A percentile compares a stretch with the other conserved stretches of the same genome.
These are phyloP conservation scores for Spermophilus dauricus DNA, from an alignment of 2,113 vertebrate species.

Conservation along the genomic window DNA sequence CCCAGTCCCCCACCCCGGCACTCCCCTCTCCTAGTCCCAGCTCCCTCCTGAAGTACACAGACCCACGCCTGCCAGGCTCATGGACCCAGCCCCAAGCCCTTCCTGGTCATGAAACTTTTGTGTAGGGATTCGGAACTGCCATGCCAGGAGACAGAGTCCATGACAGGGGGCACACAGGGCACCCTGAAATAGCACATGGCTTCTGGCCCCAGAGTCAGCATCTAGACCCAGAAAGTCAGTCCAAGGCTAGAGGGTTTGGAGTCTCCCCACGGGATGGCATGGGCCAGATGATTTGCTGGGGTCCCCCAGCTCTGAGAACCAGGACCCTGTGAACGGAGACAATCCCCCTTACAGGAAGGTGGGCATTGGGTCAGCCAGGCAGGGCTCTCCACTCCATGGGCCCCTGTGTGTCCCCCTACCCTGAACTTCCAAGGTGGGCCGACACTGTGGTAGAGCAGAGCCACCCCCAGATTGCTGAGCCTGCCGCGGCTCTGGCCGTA, in stretches of 20 bases:
- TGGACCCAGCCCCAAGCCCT: not conserved
- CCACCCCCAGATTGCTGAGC: not conserved
- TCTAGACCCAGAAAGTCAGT: too few species aligned
- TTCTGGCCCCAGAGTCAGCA: too few species aligned
- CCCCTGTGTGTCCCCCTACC: not conserved
- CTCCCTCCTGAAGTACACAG: not conserved
- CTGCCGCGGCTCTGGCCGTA: fast-evolving
- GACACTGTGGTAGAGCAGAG: not conserved
- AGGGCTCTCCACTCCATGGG: too few species aligned
- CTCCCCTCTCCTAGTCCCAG: not conserved
- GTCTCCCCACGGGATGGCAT: not conserved
- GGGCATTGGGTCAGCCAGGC: not conserved
- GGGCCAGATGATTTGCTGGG: not conserved
- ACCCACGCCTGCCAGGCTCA: fast-evolving
- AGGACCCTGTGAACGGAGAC: not conserved
- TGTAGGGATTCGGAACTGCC: not conserved
- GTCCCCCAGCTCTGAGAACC: not conserved
- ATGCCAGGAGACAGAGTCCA: fast-evolving
- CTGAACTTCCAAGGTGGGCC: not conserved
- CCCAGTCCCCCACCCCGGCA: not conserved
- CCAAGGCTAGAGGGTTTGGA: not conserved
- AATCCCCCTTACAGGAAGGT: not conserved
- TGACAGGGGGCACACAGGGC: fast-evolving
- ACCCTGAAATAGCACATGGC: fast-evolving
- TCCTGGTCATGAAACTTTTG: too few species aligned